These are phyloP conservation scores for Melospiza georgiana DNA, from an alignment of 2,113 vertebrate genomes.

Conservation along the genomic window DNA sequence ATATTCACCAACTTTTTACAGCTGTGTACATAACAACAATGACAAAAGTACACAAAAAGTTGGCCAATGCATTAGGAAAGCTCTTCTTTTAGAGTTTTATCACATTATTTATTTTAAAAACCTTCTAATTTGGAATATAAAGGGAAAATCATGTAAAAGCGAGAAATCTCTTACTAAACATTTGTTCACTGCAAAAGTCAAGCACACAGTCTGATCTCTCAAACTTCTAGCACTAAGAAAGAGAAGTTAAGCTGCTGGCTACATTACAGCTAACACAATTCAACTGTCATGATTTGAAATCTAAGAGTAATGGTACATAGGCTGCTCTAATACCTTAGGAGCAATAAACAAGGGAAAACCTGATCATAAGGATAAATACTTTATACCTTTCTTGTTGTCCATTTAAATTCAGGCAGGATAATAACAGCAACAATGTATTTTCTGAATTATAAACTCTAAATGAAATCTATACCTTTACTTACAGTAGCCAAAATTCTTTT, in stretches of 20 bases:
- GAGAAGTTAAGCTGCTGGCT: not conserved
- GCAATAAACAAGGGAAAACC: not conserved
- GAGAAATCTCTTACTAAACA: not conserved
- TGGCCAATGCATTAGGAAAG: not conserved
- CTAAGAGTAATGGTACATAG: not conserved
- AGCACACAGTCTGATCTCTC: not conserved
- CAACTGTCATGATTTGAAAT: not conserved
- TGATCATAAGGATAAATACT: not conserved
- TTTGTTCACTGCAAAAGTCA: not conserved
- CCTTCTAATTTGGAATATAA: not conserved
- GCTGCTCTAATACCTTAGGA: not conserved
- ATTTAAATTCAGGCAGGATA: not conserved
- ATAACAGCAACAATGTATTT: not conserved
- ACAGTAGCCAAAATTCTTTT: not conserved
- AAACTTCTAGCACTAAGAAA: not conserved
- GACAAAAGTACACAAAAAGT: not conserved
- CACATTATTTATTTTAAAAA: not conserved
- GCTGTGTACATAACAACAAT: not conserved
- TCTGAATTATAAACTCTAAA: not conserved
- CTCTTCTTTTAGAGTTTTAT: not conserved
- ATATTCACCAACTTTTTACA: slow-evolving; percentile 4
- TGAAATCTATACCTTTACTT: not conserved
- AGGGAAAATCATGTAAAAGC: not conserved
- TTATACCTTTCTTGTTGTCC: not conserved
- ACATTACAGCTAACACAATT: not conserved